phyloP scores from a whole-genome alignment of 1,140 invertebrate genomes.

The Hyles vespertilio region DNA sequence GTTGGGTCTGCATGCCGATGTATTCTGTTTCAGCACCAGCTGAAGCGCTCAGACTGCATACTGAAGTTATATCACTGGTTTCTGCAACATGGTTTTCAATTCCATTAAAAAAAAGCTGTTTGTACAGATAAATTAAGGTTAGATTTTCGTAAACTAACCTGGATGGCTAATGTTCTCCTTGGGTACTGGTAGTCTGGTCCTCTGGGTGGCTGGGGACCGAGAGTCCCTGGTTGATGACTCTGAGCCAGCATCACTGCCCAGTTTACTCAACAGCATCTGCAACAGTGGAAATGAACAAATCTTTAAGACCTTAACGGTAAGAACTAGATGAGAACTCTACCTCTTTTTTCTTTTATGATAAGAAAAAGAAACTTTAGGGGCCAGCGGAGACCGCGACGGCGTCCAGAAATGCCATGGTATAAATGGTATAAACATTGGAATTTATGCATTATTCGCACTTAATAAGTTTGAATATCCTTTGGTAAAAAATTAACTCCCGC shows the following conservation, averaged over 20 bases:
- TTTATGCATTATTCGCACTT: no score
- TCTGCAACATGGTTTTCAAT: constrained; percentile 43
- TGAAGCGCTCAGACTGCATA: constrained; percentile 76
- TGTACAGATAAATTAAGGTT: no score
- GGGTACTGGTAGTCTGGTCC: constrained; percentile 48
- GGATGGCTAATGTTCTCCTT: constrained; percentile 70
- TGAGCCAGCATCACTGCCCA: constrained; percentile 65
- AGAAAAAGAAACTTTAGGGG: no score
- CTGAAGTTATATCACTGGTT: constrained; percentile 77
- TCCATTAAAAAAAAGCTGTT: no score
- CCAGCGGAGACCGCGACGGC: no score
- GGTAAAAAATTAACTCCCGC: no score
- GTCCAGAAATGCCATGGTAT: no score
- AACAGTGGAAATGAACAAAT: not conserved
- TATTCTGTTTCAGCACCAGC: constrained; percentile 66
- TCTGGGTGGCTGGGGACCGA: constrained; percentile 44
- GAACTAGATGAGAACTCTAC: no score
- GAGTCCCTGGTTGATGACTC: constrained; percentile 56
- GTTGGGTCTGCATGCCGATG: constrained; percentile 50
- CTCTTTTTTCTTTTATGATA: no score
- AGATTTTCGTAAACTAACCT: constrained; percentile 30
- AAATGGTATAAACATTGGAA: no score
- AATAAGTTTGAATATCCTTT: no score
- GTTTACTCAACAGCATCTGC: constrained; percentile 70
- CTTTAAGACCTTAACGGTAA: not conserved